Evolutionary conservation across 1,140 invertebrate species (phyloP).

Genomic region (Nebria ingens): DNA sequence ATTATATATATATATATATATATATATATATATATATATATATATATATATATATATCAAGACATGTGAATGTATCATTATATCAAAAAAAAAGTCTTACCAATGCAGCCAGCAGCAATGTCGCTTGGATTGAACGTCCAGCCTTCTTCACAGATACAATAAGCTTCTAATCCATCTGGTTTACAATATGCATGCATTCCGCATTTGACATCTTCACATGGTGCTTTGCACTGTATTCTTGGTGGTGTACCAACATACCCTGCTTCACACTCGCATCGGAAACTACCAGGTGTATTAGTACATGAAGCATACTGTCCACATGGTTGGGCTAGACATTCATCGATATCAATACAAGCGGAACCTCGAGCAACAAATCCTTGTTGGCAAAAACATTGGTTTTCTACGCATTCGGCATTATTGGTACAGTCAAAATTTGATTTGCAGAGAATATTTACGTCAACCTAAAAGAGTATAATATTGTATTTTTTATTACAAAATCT

Average conservation of each 20-base stretch:
- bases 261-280: conserved; percentile 74
- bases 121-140: conserved; percentile 87
- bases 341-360: conserved; percentile 66
- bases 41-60: too few relatives aligned
- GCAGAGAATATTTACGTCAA: conserved; percentile 76
- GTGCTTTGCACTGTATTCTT: conserved; percentile 69
- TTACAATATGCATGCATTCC: conserved; percentile 82
- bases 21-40: too few relatives aligned
- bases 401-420: conserved; percentile 81
- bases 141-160: conserved; percentile 86
- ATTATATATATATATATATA: too few relatives aligned
- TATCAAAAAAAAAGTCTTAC: conserved; percentile 39
- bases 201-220: conserved; percentile 84
- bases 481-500: conserved; percentile 14
- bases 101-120: conserved; percentile 76
- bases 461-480: conserved; percentile 35
- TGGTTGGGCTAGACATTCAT: conserved; percentile 63
- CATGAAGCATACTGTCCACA: conserved; percentile 78
- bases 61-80: background rate
- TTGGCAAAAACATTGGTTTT: conserved; percentile 83
- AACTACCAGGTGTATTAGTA: conserved; percentile 72
- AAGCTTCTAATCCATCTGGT: conserved; percentile 76
- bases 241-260: conserved; percentile 80
- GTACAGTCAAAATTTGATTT: conserved; percentile 84
- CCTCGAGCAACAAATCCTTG: conserved; percentile 73